phyloP scores from a whole-genome alignment of 2,797 vertebrate species.

The Cossypha heuglini region DNA sequence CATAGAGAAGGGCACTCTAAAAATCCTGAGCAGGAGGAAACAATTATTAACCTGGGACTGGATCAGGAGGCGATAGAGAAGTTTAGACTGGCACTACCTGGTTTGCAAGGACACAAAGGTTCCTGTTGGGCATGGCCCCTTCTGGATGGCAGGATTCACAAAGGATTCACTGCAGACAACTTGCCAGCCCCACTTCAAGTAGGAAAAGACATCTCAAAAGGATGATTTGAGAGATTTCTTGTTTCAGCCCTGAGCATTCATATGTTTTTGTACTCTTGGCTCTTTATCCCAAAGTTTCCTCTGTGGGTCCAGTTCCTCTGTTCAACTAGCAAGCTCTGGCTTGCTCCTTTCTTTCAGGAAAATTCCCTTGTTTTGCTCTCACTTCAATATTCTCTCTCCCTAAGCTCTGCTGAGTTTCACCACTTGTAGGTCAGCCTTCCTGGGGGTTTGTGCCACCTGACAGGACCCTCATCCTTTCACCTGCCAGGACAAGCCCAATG shows the following conservation, averaged over 20 bases:
- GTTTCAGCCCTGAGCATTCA: neutral
- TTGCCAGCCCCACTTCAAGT: neutral
- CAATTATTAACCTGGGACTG: conserved; percentile 43
- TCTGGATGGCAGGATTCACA: neutral
- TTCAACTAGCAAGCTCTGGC: neutral
- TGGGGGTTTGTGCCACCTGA: neutral
- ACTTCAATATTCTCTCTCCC: neutral
- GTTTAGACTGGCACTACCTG: neutral
- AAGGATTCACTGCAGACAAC: neutral
- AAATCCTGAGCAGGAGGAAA: neutral
- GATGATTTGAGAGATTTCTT: neutral
- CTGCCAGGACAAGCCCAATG: neutral
- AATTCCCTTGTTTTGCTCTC: neutral
- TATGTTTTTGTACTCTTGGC: neutral
- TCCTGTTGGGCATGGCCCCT: neutral
- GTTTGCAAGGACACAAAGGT: neutral
- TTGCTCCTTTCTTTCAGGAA: neutral
- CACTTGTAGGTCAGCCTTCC: neutral
- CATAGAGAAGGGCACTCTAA: neutral
- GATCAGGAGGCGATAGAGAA: neutral
- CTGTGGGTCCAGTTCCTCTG: neutral
- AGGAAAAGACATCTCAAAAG: neutral
- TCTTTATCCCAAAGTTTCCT: neutral
- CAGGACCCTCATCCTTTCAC: neutral
- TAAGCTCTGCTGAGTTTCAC: neutral